Conservation (phyloP, 2,888 invertebrate genomes). For the Eucera pruinosa region DNA sequence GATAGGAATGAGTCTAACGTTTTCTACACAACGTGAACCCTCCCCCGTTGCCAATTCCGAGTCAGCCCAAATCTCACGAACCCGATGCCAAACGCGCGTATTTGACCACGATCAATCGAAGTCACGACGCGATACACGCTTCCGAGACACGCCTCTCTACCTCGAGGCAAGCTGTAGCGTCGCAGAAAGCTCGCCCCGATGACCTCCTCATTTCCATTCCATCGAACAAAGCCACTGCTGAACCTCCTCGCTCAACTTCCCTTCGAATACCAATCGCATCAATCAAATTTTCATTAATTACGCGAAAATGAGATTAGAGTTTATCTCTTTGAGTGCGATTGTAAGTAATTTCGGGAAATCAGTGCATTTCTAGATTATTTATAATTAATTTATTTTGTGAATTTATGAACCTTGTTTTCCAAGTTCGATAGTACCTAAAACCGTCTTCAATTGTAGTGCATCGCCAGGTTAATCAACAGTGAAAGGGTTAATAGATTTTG, state of each 20-base stretch:
- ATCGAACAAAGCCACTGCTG: neutral
- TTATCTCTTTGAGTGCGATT: too few relatives aligned
- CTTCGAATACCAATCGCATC: too few relatives aligned
- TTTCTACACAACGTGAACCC: neutral
- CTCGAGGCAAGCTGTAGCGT: slow-evolving; percentile 24
- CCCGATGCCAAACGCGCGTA: slow-evolving; percentile 12
- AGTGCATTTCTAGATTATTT: too few relatives aligned
- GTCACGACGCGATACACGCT: slow-evolving; percentile 28
- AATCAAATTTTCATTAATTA: too few relatives aligned
- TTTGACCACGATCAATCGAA: slow-evolving; percentile 22
- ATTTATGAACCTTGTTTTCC: too few relatives aligned
- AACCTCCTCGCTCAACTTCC: neutral
- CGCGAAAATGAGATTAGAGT: too few relatives aligned
- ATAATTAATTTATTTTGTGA: too few relatives aligned
- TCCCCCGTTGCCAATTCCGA: slow-evolving; percentile 1
- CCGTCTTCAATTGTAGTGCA: too few relatives aligned
- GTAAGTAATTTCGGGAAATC: too few relatives aligned
- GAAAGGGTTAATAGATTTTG: too few relatives aligned
- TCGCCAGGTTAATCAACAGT: too few relatives aligned
- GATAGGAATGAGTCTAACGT: slow-evolving; percentile 43
- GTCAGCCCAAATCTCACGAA: neutral
- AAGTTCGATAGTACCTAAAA: too few relatives aligned
- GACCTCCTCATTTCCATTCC: slow-evolving; percentile 25
- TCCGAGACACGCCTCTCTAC: slow-evolving; percentile 32
- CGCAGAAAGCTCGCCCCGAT: slow-evolving; percentile 10